Evolutionary conservation across 2,113 vertebrate species (phyloP).

Genomic region (Salvelinus alpinus): DNA sequence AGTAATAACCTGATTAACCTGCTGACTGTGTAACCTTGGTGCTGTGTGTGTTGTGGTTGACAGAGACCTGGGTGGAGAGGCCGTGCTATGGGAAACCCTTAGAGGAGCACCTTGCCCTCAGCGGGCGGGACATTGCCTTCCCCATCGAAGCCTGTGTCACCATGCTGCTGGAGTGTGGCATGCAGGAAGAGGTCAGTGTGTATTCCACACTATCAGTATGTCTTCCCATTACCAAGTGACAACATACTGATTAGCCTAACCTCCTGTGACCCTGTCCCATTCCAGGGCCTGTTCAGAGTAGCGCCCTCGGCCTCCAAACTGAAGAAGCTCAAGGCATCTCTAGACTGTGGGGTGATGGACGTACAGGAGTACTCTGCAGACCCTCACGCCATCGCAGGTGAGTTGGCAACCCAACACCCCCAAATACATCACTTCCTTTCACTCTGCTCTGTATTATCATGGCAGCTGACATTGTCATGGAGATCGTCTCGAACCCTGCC

Average conservation of each 20-base stretch:
- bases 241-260: neutral
- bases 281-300: conserved; percentile 91
- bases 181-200: conserved; percentile 91
- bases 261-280: neutral
- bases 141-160: conserved; percentile 96
- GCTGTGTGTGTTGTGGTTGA: conserved; percentile 39
- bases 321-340: conserved; percentile 95
- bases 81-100: conserved; percentile 95
- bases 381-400: conserved; percentile 94
- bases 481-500: neutral
- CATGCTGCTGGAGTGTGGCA: conserved; percentile 93
- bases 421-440: no score
- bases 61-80: conserved; percentile 97
- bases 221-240: neutral
- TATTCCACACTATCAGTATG: neutral
- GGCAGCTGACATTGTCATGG: no score
- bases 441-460: no score
- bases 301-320: conserved; percentile 95
- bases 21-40: conserved; percentile 11
- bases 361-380: conserved; percentile 94
- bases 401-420: neutral
- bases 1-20: conserved; percentile 3
- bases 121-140: conserved; percentile 92
- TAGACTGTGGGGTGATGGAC: conserved; percentile 93
- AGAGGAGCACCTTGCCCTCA: conserved; percentile 90